Evolutionary conservation across 1,140 invertebrate genomes (phyloP).

Genomic region (Micrasema minimum): DNA sequence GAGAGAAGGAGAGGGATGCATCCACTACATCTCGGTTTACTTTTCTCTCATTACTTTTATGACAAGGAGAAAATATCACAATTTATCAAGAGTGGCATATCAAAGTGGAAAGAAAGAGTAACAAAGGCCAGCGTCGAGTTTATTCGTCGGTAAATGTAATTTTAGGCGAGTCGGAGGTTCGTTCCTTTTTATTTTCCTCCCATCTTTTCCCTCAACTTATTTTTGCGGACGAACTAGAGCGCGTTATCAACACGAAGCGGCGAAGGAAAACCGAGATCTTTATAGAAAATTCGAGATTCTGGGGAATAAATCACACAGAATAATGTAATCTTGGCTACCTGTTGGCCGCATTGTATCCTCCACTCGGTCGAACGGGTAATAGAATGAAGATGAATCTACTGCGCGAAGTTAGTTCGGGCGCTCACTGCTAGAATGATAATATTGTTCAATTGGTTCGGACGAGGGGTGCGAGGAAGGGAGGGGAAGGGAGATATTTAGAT

Average conservation of each 20-base stretch:
- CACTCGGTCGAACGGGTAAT: slow-evolving; percentile 13
- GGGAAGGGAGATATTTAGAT: slow-evolving; percentile 50
- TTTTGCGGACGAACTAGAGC: too few species aligned
- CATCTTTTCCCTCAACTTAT: too few species aligned
- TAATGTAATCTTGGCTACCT: slow-evolving; percentile 18
- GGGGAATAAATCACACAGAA: too few species aligned
- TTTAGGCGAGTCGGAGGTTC: too few species aligned
- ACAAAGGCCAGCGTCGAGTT: background rate
- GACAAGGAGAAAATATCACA: slow-evolving; percentile 45
- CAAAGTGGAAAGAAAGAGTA: slow-evolving; percentile 18
- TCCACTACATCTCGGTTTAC: slow-evolving; percentile 10
- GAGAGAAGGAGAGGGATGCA: slow-evolving; percentile 31
- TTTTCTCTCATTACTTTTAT: slow-evolving; percentile 39
- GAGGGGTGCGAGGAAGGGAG: slow-evolving; percentile 1
- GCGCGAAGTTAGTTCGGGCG: background rate
- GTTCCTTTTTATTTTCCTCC: too few species aligned
- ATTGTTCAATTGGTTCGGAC: slow-evolving; percentile 49
- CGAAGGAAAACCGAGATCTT: too few species aligned
- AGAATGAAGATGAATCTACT: slow-evolving; percentile 14
- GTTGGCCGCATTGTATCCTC: slow-evolving; percentile 23
- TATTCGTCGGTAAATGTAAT: too few species aligned
- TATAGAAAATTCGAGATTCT: too few species aligned
- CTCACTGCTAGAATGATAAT: slow-evolving; percentile 21
- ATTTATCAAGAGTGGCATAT: slow-evolving; percentile 45
- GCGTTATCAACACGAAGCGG: too few species aligned